Evolutionary conservation across 2,113 vertebrate genomes (phyloP).

Genomic region (Platycercus adscitus): DNA sequence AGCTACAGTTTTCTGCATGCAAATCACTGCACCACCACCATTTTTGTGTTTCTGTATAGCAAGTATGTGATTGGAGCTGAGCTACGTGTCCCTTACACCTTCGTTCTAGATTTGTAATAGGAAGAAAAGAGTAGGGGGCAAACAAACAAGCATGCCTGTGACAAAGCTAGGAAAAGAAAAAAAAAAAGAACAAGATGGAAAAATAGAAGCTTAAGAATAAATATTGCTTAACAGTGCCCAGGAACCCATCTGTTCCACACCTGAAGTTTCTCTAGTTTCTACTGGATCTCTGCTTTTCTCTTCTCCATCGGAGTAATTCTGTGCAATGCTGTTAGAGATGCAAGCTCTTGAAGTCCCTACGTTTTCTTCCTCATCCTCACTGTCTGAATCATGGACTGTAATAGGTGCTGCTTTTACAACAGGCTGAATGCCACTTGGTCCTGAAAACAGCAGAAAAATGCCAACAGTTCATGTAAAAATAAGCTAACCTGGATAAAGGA

Average conservation of each 20-base stretch:
- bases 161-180: background rate
- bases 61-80: background rate
- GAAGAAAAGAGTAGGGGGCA: background rate
- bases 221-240: background rate
- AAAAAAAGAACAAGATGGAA: background rate
- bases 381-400: conserved; percentile 93
- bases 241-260: conserved; percentile 26
- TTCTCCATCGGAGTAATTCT: conserved; percentile 78
- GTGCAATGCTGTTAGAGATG: conserved; percentile 74
- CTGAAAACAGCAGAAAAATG: conserved; percentile 69
- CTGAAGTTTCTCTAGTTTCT: conserved; percentile 72
- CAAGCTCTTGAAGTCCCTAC: conserved; percentile 69
- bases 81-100: background rate
- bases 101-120: background rate
- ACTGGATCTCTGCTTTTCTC: conserved; percentile 74
- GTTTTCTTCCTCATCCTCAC: conserved; percentile 91
- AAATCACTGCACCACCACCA: background rate
- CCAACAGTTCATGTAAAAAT: background rate
- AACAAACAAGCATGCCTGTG: background rate
- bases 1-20: background rate
- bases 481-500: background rate
- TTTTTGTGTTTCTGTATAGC: background rate
- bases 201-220: background rate
- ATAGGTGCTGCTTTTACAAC: conserved; percentile 83
- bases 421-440: conserved; percentile 91